Evolutionary conservation across 2,797 vertebrate species (phyloP).

Genomic region (Odontamblyopus lacepedii): DNA sequence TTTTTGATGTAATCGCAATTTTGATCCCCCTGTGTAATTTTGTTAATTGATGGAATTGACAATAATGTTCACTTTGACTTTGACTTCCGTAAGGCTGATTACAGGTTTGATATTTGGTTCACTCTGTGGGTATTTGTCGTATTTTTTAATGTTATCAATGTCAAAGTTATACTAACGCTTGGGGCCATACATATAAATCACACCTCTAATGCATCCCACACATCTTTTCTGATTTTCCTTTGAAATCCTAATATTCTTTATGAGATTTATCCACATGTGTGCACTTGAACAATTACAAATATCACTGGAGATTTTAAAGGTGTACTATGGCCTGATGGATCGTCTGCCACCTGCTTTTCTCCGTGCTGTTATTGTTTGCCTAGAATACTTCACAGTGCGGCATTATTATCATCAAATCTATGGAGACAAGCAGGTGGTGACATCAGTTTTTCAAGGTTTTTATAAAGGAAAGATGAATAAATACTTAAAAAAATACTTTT

Average conservation of each 20-base stretch:
- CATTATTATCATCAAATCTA: no score
- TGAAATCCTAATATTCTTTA: slow-evolving; percentile 21
- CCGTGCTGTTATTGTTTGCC: no score
- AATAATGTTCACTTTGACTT: no score
- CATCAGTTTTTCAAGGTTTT: no score
- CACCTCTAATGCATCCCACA: slow-evolving; percentile 6
- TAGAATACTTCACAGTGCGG: no score
- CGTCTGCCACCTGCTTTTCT: background rate
- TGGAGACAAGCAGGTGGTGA: no score
- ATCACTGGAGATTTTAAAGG: background rate
- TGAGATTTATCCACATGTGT: background rate
- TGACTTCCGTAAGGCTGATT: no score
- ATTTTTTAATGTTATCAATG: slow-evolving; percentile 34
- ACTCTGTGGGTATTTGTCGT: slow-evolving; percentile 23
- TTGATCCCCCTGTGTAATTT: background rate
- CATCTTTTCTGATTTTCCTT: slow-evolving; percentile 10
- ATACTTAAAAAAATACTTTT: no score
- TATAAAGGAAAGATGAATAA: no score
- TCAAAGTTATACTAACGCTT: slow-evolving; percentile 16
- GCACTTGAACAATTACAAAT: background rate
- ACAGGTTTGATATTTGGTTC: background rate
- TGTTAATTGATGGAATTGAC: no score
- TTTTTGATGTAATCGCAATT: no score
- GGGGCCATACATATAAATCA: slow-evolving; percentile 23
- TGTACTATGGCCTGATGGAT: background rate